Conservation (phyloP, 2,113 vertebrate genomes). For the Crotalus helleri region DNA sequence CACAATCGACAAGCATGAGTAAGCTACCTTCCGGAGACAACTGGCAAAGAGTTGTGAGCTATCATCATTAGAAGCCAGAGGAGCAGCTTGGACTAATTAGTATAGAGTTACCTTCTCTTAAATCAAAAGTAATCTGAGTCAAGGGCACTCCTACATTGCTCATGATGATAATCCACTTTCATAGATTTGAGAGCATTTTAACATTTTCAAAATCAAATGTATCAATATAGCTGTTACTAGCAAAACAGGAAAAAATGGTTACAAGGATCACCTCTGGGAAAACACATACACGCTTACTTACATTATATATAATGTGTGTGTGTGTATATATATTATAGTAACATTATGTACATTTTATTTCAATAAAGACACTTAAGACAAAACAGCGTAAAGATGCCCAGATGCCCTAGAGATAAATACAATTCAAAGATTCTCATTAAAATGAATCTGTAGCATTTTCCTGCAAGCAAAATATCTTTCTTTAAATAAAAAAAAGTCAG, state of each 20-base stretch:
- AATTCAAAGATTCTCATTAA: slow-evolving; percentile 84
- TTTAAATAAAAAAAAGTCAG: slow-evolving; percentile 77
- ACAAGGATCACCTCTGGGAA: slow-evolving; percentile 68
- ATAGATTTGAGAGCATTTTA: slow-evolving; percentile 8
- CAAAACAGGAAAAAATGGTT: slow-evolving; percentile 62
- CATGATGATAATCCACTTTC: background rate
- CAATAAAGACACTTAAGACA: slow-evolving; percentile 84
- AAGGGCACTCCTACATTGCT: background rate
- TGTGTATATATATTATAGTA: slow-evolving; percentile 70
- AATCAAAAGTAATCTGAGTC: background rate
- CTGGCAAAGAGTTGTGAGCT: background rate
- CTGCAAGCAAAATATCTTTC: slow-evolving; percentile 90
- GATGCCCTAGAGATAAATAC: slow-evolving; percentile 92
- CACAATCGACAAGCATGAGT: background rate
- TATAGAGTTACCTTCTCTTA: background rate
- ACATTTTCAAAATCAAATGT: slow-evolving; percentile 21
- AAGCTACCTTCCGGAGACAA: background rate
- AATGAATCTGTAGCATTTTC: slow-evolving; percentile 85
- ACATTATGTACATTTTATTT: slow-evolving; percentile 94
- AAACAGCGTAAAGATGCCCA: slow-evolving; percentile 85
- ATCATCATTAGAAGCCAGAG: background rate
- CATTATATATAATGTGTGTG: background rate
- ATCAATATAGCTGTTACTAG: slow-evolving; percentile 43
- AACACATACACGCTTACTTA: slow-evolving; percentile 41
- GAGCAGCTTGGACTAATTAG: background rate